Conservation (phyloP, 2,797 vertebrate species). For the Brachymystax lenok region DNA sequence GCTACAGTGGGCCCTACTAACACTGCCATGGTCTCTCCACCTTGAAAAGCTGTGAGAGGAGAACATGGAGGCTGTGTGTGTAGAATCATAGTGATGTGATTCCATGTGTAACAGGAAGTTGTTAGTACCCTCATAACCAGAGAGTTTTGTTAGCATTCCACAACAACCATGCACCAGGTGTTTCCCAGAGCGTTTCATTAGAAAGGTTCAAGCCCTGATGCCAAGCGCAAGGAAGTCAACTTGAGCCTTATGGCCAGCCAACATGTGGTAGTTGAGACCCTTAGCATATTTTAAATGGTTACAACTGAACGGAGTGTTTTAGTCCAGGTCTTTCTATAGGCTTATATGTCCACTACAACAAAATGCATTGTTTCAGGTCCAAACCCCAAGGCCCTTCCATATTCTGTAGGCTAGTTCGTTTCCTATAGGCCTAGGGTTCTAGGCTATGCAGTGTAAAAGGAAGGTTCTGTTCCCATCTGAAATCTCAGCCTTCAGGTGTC, state of each 20-base stretch:
- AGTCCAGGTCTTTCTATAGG: background rate
- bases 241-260: background rate
- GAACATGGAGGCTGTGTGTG: background rate
- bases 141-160: constrained; percentile 29
- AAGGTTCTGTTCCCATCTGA: constrained; percentile 38
- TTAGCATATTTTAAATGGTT: background rate
- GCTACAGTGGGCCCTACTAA: too few species aligned
- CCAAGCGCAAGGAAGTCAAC: background rate
- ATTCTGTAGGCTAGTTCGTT: background rate
- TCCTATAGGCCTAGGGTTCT: background rate
- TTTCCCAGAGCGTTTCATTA: background rate
- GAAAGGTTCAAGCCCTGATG: background rate
- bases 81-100: background rate
- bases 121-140: background rate
- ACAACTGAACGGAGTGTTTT: background rate
- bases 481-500: constrained; percentile 41
- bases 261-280: background rate
- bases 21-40: too few species aligned
- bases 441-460: background rate
- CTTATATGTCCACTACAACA: background rate
- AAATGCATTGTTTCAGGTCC: background rate
- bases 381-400: background rate
- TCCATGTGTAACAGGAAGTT: constrained; percentile 25
- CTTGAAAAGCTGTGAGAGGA: background rate
- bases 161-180: background rate